Base-by-base conservation (phyloP, 2,888 invertebrate genomes). In the Cinara cedri region DNA sequence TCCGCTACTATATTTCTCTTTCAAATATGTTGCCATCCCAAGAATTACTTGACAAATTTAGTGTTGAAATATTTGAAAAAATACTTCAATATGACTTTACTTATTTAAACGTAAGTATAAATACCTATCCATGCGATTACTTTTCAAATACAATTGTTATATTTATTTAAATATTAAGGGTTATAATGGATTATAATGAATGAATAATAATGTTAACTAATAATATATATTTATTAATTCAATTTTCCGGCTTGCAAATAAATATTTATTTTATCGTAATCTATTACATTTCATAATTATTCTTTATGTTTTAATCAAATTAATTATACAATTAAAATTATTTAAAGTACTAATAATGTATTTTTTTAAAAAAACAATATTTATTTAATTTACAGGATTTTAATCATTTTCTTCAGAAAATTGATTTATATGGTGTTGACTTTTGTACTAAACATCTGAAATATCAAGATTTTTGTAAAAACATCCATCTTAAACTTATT, bases 41-140 rank as follows among this genome's bases (percentile, higher is more conserved):
- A 65, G 74, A 75, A n/a, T 54, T 65, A 65, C 54, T 75, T 34
- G 51, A 70, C 2, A 62, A 34, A 42, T 21, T 62, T 24, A 70
- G 42, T 62, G 19, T 13, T n/a, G 51, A 78, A 49, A n/a, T 70
- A 14, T 16, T 51, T 51, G 51, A 51, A 78, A 78, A 78, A 34
- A 70, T 70, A 49, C 42, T 78, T 62, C 70, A 78, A 51, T 60
- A 51, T 26, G 49, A 78, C 62, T 51, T 24, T 70, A n/a, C 13
- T 24, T 70, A 51, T 60, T 24, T 78, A 42, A 62, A 62, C 42
- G 78, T 78, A 70, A 78, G 78, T 78, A 78, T 60, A 34, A 34
- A 34, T 34, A 6, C n/a, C n/a, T n/a, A n/a, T n/a, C n/a, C 34
- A 34, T 34, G n/a, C n/a, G n/a, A n/a, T n/a, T n/a, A n/a, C n/a